Evolutionary conservation across 2,888 invertebrate species (phyloP), one percentile per base, ranked within the genome.

Genomic region (Proisotoma minuta): DNA sequence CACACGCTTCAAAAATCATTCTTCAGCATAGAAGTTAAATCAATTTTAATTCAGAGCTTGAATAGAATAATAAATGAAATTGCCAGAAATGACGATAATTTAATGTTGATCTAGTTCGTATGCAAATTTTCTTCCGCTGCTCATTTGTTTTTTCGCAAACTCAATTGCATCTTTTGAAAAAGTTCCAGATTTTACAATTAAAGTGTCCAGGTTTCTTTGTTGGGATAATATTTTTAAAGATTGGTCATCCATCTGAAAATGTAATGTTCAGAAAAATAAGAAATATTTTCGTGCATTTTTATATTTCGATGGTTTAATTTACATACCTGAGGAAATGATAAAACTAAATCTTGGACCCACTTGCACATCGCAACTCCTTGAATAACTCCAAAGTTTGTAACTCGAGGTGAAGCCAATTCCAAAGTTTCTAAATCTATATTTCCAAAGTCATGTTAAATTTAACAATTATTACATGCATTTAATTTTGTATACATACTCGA

Each of bases 381-480:
- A 24, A 64, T 60, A n/a, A 64, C 57, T 4, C 63, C 60, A 50
- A 63, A 63, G 52, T 63, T 60, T 22, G 66, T 61, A 1, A 63
- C 49, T 18, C 57, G n/a, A n/a, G 43, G 63, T 10, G 66, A 66
- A n/a, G 54, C 58, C 18, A 66, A 43, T 15, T 66, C 66, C 4
- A 66, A 47, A 29, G 48, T 39, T 29, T 15, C 50, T 50, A 66
- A 43, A 28, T 52, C 66, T 66, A 39, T 18, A 50, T 57, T 47
- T n/a, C n/a, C n/a, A n/a, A n/a, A n/a, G n/a, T n/a, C n/a, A n/a
- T n/a, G n/a, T n/a, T n/a, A n/a, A n/a, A n/a, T n/a, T n/a, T n/a
- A n/a, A 8, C 34, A 15, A 34, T 34, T 34, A 8, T 15, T 15
- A 34, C 15, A 10, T 43, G 15, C 43, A 43, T 5, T 43, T 43